These are phyloP conservation scores for Malurus alboscapulatus DNA, from an alignment of 2,113 vertebrate genomes.

Conservation along the genomic window DNA sequence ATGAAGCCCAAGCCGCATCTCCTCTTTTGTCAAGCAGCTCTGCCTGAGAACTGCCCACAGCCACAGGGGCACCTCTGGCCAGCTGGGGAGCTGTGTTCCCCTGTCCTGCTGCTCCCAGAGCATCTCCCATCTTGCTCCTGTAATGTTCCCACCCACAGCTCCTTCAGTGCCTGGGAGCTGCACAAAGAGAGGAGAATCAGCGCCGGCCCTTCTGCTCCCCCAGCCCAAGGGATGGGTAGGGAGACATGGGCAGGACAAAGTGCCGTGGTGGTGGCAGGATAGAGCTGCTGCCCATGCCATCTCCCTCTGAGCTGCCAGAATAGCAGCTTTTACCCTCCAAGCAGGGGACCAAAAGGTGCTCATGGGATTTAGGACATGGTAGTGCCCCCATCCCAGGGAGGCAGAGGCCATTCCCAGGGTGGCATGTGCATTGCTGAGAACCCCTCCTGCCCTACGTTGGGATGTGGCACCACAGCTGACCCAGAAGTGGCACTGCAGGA, in stretches of 20 bases:
- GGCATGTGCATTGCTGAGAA: not conserved
- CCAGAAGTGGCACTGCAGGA: not conserved
- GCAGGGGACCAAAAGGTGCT: not conserved
- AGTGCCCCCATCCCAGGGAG: not conserved
- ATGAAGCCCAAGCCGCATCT: not conserved
- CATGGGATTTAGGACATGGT: not conserved
- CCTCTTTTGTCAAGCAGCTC: not conserved
- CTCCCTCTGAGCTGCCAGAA: not conserved
- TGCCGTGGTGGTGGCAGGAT: not conserved
- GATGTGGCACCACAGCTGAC: not conserved
- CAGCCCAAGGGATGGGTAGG: not conserved
- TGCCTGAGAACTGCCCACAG: not conserved
- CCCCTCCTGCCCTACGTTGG: not conserved
- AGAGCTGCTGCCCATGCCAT: not conserved
- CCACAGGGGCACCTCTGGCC: not conserved
- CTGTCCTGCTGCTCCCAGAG: not conserved
- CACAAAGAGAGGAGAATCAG: not conserved
- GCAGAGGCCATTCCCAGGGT: not conserved
- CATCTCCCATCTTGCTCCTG: not conserved
- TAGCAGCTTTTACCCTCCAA: not conserved
- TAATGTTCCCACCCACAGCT: not conserved
- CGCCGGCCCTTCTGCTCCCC: not conserved
- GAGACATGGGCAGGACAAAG: not conserved
- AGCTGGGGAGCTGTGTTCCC: not conserved
- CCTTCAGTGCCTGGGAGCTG: not conserved